Percentiles rank a stretch among this genome's conserved stretches.
These are phyloP conservation scores for Poeciliopsis turrubarensis DNA, from an alignment of 2,113 vertebrate species.

Conservation along the genomic window DNA sequence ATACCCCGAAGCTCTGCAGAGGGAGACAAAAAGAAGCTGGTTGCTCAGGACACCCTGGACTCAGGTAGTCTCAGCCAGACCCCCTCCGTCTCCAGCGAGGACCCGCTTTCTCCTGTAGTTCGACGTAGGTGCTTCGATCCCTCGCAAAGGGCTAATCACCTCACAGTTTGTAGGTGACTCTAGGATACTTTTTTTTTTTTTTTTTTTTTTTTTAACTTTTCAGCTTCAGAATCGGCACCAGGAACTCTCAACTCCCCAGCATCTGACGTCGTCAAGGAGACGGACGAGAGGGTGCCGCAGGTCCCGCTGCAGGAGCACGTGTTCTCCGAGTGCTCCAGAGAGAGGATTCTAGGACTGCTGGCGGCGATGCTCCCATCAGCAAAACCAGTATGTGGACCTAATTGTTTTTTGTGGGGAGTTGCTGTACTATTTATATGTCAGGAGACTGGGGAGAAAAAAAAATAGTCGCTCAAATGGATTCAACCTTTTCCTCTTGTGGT, in stretches of 20 bases:
- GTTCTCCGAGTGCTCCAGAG: constrained; percentile 96
- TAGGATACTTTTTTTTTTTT: neutral
- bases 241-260: constrained; percentile 62
- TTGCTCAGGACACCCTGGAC: constrained; percentile 78
- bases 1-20: constrained; percentile 36
- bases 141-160: neutral
- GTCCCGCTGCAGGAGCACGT: constrained; percentile 89
- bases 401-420: neutral
- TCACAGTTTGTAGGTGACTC: neutral
- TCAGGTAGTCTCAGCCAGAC: constrained; percentile 76
- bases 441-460: neutral
- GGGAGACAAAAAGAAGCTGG: constrained; percentile 60
- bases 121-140: constrained; percentile 54
- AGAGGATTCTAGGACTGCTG: constrained; percentile 93
- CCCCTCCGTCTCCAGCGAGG: constrained; percentile 77
- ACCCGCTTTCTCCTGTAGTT: constrained; percentile 73
- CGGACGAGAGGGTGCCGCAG: constrained; percentile 76
- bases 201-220: neutral
- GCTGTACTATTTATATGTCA: neutral
- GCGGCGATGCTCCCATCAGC: constrained; percentile 94
- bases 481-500: neutral
- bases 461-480: neutral
- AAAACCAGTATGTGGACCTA: constrained; percentile 79
- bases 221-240: constrained; percentile 59
- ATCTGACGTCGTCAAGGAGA: constrained; percentile 71